Evolutionary conservation across 53 echinoderm and acorn worm species (phyloP), one percentile per base, ranked within the genome.

Genomic region (Holothuria leucospilota): DNA sequence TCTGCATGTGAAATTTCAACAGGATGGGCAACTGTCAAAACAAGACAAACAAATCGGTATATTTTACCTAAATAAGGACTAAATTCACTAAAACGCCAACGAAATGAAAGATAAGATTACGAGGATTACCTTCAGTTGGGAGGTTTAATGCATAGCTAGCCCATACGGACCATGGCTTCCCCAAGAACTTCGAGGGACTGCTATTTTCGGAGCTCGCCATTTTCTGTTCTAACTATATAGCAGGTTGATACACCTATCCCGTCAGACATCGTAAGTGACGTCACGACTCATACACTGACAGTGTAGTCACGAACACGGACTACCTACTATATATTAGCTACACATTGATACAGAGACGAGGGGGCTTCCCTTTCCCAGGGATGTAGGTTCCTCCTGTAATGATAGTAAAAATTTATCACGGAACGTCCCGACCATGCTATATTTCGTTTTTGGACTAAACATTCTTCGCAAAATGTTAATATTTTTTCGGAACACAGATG

Each of bases 101-200:
- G 12, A 84, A 75, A 82, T 65, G 68, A 87, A 68, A 90, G 88
- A 85, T 73, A 81, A 92, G 86, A 89, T 88, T 59, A 82, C 89
- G 75, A 87, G 74, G 79, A 82, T 96, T 89, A 96, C 96, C 96
- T 91, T 91, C 90, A 81, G 85, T 85, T 69, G 75, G 81, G 62
- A 71, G 69, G 82, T 77, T 90, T 82, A 90, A 69, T 77, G 93
- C 91, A 88, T 85, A 91, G 78, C 91, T 92, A 85, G 94, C 98
- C 98, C 98, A 98, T 68, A 84, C 89, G 90, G 95, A 91, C 98
- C 98, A 98, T 91, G 98, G 89, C 95, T 93, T 95, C 82, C 98
- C 98, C 90, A 92, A 88, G 95, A 98, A 95, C 92, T 90, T 93
- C 92, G 95, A 95, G 86, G 98, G 98, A 90, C 98, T 98, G 88